These are phyloP conservation scores for Anomalospiza imberbis DNA, from an alignment of 2,797 vertebrate genomes.

Conservation along the genomic window DNA sequence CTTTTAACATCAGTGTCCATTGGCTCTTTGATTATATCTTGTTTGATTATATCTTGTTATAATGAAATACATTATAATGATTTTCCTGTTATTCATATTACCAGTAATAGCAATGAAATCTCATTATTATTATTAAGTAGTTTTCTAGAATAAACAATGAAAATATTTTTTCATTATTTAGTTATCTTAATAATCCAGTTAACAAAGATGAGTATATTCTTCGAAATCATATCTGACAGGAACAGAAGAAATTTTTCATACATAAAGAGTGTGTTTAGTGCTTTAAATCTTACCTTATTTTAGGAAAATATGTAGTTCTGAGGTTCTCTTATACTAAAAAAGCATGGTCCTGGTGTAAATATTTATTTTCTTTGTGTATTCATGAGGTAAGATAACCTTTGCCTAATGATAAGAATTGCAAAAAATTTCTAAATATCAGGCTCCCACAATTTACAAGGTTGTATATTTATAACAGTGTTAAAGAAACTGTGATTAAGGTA, in stretches of 20 bases:
- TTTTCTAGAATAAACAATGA: background rate
- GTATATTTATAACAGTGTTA: background rate
- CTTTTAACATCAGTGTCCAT: background rate
- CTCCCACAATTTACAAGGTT: background rate
- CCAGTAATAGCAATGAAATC: background rate
- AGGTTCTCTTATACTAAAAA: background rate
- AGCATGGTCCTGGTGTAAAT: background rate
- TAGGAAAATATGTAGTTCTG: background rate
- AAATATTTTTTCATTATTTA: background rate
- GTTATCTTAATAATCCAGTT: background rate
- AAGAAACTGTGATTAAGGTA: background rate
- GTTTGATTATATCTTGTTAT: background rate
- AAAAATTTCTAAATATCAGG: background rate
- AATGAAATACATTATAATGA: background rate
- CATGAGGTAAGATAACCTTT: background rate
- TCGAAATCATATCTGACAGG: background rate
- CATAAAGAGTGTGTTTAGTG: background rate
- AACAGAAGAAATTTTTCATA: background rate
- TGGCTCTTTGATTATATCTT: background rate
- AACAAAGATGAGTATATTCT: background rate
- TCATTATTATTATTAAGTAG: background rate
- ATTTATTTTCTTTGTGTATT: background rate
- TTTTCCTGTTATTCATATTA: background rate
- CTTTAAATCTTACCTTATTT: background rate
- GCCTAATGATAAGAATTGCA: background rate